Evolutionary conservation across 1,140 invertebrate species (phyloP).

Genomic region (Copidosoma floridanum): DNA sequence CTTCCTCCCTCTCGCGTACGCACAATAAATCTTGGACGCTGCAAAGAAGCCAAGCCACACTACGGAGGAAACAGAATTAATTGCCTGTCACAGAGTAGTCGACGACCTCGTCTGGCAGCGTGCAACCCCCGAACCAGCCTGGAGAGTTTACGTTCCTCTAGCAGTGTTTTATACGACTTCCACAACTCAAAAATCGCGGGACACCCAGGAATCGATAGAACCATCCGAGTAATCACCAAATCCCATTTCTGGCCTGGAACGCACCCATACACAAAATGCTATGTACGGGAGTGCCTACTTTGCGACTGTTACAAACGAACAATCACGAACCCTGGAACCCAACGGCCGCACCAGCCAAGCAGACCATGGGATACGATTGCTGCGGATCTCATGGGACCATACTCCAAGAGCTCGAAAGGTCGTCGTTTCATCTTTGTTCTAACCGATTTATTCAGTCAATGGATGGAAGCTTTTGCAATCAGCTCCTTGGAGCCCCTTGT

Average conservation of each 20-base stretch:
- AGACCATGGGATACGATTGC: not conserved
- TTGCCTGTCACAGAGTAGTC: no score
- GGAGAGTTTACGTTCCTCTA: no score
- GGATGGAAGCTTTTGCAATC: slow-evolving; percentile 29
- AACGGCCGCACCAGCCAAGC: not conserved
- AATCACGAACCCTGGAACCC: not conserved
- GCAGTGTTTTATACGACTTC: slow-evolving; percentile 20
- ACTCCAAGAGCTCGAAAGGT: slow-evolving; percentile 30
- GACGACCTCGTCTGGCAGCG: no score
- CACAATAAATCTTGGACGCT: no score
- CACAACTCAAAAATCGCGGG: slow-evolving; percentile 27
- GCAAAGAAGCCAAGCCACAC: no score
- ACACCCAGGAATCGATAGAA: slow-evolving; percentile 31
- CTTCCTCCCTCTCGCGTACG: no score
- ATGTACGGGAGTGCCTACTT: slow-evolving; percentile 17
- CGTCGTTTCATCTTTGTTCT: slow-evolving; percentile 43
- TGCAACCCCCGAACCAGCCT: no score
- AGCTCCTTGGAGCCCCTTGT: slow-evolving; percentile 2
- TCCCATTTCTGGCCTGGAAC: slow-evolving; percentile 21
- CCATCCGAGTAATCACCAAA: slow-evolving; percentile 16
- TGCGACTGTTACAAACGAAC: slow-evolving; percentile 19
- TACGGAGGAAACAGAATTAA: no score
- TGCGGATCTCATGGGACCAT: not conserved
- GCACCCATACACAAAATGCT: not conserved
- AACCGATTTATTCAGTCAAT: slow-evolving; percentile 44